Evolutionary conservation across 1,140 invertebrate genomes (phyloP), one percentile per base, ranked within the genome.

Genomic region (Drosophila guanche): DNA sequence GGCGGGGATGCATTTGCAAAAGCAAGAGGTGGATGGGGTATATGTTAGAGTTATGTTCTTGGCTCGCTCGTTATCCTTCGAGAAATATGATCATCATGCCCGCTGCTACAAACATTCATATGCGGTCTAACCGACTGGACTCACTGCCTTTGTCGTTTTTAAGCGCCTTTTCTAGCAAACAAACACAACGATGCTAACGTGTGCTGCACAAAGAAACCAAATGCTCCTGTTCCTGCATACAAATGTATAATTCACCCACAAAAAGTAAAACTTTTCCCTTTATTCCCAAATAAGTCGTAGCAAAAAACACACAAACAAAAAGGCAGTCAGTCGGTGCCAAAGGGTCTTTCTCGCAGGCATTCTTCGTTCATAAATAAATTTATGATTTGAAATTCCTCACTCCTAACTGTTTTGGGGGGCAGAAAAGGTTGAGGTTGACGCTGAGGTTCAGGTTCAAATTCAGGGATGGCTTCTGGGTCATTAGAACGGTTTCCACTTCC

Each of bases 181-280:
- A 73, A 63, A 73, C 63, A 73, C 69, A 56, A 63, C 46, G 46
- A 4, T 37, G 4, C 10, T 1, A 37, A 73, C 69, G 58, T 73
- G 59, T 73, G 40, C 46, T 27, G 52, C 41, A 41, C 40, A 45
- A 27, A 62, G 14, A 12, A 41, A 29, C 20, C 41, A 55, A 48
- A 4, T 40, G 14, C 50, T 20, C 12, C 29, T 52, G 22, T 29
- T 29, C 42, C 14, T 6, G 52, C 12, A 51, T 47, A 40, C 45
- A 56, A 46, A 52, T 73, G 43, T 73, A 73, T 77, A 78, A 66
- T 76, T 50, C 69, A 45, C 25, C 70, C 69, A 16, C 76, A 79
- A 68, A 84, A 75, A 69, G 69, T 42, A 81, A 85, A 85, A 48
- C 77, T 85, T 77, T 81, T 52, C 57, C 73, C 63, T 81, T 77